A percentile compares a stretch with the other conserved stretches of the same genome.
Evolutionary conservation across 2,797 vertebrate genomes (phyloP).

Genomic region (Bradypus variegatus): DNA sequence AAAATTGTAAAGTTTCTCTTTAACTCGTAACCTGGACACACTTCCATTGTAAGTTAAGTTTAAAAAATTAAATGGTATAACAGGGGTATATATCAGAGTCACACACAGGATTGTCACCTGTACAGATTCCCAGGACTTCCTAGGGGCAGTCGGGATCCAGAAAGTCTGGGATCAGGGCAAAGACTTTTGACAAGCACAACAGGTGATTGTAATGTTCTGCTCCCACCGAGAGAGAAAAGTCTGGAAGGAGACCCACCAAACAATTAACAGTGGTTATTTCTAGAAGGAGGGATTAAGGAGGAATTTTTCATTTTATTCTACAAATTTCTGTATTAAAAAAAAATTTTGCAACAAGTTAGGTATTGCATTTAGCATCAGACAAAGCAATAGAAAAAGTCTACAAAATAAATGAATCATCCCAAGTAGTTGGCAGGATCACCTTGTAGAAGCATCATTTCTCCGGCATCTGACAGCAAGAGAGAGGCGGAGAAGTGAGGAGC

Average conservation of each 20-base stretch:
- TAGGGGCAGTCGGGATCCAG: too few species aligned
- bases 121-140: not conserved
- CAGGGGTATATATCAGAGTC: not conserved
- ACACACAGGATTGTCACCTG: accelerated
- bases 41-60: not conserved
- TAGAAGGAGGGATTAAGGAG: not conserved
- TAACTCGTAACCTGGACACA: not conserved
- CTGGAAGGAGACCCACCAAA: not conserved
- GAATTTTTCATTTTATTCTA: not conserved
- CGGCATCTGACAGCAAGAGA: not conserved
- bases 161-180: not conserved
- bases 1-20: not conserved
- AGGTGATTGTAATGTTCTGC: not conserved
- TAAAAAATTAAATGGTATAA: not conserved
- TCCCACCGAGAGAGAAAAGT: not conserved
- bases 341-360: not conserved
- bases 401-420: not conserved
- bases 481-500: not conserved
- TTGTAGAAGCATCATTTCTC: not conserved
- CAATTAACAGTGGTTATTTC: not conserved
- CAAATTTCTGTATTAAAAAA: not conserved
- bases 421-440: not conserved
- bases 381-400: not conserved
- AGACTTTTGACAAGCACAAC: not conserved
- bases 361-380: not conserved